Percentiles rank a stretch among this genome's conserved stretches.
Conservation (phyloP, 2,797 vertebrate species). For the Poeciliopsis presidionis region DNA sequence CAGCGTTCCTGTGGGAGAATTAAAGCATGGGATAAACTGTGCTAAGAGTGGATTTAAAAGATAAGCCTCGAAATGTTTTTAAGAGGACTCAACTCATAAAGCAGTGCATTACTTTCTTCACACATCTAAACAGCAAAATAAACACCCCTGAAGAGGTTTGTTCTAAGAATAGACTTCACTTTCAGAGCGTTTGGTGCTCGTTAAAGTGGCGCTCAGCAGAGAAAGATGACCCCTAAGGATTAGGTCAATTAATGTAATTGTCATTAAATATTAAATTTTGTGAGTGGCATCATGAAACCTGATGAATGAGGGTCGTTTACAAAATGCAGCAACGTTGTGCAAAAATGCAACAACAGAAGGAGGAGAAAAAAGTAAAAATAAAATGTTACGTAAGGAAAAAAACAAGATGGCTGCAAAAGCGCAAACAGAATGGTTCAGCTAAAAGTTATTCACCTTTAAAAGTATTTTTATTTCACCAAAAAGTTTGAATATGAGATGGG, state of each 20-base stretch:
- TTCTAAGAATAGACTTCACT: constrained; percentile 12
- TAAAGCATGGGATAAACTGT: constrained; percentile 72
- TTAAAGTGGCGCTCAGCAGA: constrained; percentile 20
- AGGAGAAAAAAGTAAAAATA: neutral
- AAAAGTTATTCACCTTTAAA: neutral
- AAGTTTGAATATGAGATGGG: neutral
- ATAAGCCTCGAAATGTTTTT: constrained; percentile 76
- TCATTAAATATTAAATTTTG: constrained; percentile 48
- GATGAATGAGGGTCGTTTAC: constrained; percentile 26
- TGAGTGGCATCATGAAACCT: constrained; percentile 32
- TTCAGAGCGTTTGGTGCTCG: constrained; percentile 11
- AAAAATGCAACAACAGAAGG: neutral
- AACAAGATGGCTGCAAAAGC: neutral
- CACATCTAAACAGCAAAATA: constrained; percentile 33
- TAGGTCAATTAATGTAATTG: constrained; percentile 36
- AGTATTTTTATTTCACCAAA: neutral
- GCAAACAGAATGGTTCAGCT: neutral
- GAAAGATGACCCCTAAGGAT: constrained; percentile 35
- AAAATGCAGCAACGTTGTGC: neutral
- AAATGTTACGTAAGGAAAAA: neutral
- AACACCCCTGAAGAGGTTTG: constrained; percentile 23
- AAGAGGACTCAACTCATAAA: constrained; percentile 69
- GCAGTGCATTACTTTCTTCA: constrained; percentile 57
- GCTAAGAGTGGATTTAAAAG: constrained; percentile 76
- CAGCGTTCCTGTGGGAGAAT: constrained; percentile 63